Percentiles rank a stretch among this genome's conserved stretches.
Conservation (phyloP, 2,888 invertebrate species). For the Scotopteryx bipunctaria region DNA sequence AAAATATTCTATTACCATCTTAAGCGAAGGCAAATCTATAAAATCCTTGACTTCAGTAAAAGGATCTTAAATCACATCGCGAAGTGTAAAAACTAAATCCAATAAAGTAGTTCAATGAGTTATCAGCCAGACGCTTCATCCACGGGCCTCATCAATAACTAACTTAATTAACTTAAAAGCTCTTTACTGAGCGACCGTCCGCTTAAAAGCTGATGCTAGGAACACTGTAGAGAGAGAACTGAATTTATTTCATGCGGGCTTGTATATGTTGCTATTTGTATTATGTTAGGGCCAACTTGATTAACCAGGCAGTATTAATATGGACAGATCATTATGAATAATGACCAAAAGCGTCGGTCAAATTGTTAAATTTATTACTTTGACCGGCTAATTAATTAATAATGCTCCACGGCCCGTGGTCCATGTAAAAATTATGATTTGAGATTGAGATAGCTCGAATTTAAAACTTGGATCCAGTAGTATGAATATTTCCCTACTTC, state of each 20-base stretch:
- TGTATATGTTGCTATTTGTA: no score
- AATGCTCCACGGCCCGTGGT: no score
- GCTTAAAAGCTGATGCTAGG: conserved; percentile 46
- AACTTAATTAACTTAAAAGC: conserved; percentile 63
- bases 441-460: no score
- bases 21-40: neutral
- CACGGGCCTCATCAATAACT: conserved; percentile 49
- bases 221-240: conserved; percentile 16
- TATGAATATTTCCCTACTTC: no score
- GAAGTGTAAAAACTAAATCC: conserved; percentile 36
- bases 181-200: conserved; percentile 42
- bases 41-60: conserved; percentile 1
- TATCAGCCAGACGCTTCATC: conserved; percentile 37
- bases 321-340: no score
- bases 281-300: no score
- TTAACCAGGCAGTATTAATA: no score
- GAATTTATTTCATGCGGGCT: conserved; percentile 23
- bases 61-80: conserved; percentile 12
- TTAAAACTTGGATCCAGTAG: no score
- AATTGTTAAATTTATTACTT: no score
- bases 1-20: neutral
- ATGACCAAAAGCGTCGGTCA: no score
- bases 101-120: conserved; percentile 39
- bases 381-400: no score
- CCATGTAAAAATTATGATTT: no score